Base-by-base conservation (phyloP, 2,797 vertebrate genomes). In the Crenuchus spilurus region DNA sequence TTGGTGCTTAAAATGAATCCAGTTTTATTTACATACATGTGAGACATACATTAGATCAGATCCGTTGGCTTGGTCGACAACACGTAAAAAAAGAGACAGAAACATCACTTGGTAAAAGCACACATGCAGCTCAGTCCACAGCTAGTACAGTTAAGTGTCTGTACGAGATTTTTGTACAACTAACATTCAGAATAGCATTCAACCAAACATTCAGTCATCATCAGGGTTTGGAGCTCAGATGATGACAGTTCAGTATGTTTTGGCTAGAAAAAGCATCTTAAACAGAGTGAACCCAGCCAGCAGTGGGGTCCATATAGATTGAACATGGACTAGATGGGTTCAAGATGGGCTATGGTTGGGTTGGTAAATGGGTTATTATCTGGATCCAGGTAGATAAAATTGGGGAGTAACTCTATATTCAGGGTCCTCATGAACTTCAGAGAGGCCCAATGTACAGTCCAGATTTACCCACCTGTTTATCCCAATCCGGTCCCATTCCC, bases 111-210 rank as follows among this genome's bases (percentile, higher is more conserved):
- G 72, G 44, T 60, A 82, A 9, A 64, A 83, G 89, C 83, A 86
- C 67, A 87, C 89, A 91, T 91, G 91, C 91, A 88, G 79, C 66
- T 80, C 78, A 72, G 75, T 75, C 74, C 71, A 77, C 76, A 71
- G 57, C 67, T 51, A 74, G 37, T 57, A 74, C 61, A 72, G 58
- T 28, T 48, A 51, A 55, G 67, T 74, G 57, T n/a, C 26, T 66
- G 42, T 67, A 57, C 49, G 67, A 66, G 78, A 52, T 58, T 72
- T 69, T 65, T 51, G 68, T 51, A 51, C 72, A 76, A 55, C 68
- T 72, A 70, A 70, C 66, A 48, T 67, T 49, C 44, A 16, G 26
- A 52, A 71, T 9, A 41, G 48, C 24, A 35, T 44, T 65, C 48
- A 48, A 35, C 54, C 39, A 20, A 65, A 44, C 35, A 70, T 35